phyloP scores from a whole-genome alignment of 2,888 invertebrate genomes.

The Pecten maximus region DNA sequence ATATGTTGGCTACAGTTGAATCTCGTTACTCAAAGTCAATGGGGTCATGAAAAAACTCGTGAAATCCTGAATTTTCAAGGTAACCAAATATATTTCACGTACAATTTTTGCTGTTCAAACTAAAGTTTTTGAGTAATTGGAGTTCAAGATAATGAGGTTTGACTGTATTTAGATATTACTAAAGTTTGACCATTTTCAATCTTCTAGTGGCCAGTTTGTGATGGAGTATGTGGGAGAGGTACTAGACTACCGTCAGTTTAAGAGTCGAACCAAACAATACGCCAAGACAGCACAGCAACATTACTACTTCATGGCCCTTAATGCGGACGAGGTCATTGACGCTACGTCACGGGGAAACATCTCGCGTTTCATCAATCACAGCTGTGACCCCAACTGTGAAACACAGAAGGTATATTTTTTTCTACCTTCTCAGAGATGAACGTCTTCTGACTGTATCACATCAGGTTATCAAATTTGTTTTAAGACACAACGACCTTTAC shows the following conservation, averaged over 20 bases:
- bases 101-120: no score
- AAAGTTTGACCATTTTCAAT: not conserved
- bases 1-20: no score
- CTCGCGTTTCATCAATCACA: conserved; percentile 99
- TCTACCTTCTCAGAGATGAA: not conserved
- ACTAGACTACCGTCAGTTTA: conserved; percentile 94
- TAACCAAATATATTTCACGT: no score
- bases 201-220: conserved; percentile 93
- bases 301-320: conserved; percentile 98
- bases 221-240: conserved; percentile 99
- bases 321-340: conserved; percentile 96
- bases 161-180: no score
- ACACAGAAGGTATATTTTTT: conserved; percentile 90
- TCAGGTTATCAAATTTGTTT: no score
- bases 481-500: no score
- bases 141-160: no score
- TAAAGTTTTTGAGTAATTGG: no score
- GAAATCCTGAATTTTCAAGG: no score
- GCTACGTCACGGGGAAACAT: conserved; percentile 97
- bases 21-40: no score
- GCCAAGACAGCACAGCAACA: conserved; percentile 94
- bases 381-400: conserved; percentile 98
- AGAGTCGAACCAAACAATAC: conserved; percentile 92
- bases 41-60: no score
- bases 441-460: no score